A percentile compares a stretch with the other conserved stretches of the same genome.
Conservation (phyloP, 2,113 vertebrate species). For the Elephas maximus region DNA sequence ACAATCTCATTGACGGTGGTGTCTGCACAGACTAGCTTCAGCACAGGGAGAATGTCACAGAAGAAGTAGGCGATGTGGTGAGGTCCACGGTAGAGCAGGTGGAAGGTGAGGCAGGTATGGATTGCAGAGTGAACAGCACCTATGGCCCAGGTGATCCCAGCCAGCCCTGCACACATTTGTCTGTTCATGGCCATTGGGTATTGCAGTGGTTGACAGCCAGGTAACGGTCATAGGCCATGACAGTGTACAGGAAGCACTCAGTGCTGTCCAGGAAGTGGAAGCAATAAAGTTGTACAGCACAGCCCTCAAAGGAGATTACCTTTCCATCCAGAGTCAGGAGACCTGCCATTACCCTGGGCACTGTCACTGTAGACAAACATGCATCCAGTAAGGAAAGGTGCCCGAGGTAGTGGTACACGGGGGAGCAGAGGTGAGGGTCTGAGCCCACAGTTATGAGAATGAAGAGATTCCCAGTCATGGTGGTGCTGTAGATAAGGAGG, state of each 20-base stretch:
- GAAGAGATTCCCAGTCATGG: conserved; percentile 86
- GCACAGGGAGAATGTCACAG: conserved; percentile 81
- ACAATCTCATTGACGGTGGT: conserved; percentile 66
- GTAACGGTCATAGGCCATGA: conserved; percentile 89
- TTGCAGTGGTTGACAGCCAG: conserved; percentile 86
- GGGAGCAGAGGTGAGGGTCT: conserved; percentile 83
- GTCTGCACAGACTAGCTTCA: conserved; percentile 81
- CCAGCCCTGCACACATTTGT: conserved; percentile 63
- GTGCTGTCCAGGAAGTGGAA: conserved; percentile 86
- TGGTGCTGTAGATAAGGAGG: conserved; percentile 83
- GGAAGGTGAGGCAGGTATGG: conserved; percentile 81
- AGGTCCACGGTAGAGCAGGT: conserved; percentile 73
- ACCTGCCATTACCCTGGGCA: conserved; percentile 87
- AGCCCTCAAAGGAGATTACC: conserved; percentile 85
- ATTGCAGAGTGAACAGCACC: conserved; percentile 57
- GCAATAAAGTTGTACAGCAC: conserved; percentile 86
- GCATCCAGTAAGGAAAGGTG: conserved; percentile 89
- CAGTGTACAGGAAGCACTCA: conserved; percentile 85
- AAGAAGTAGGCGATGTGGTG: conserved; percentile 77
- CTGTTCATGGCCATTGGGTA: conserved; percentile 85
- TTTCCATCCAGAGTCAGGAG: conserved; percentile 72
- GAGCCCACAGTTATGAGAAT: conserved; percentile 85
- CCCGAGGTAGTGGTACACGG: conserved; percentile 89
- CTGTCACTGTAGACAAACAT: conserved; percentile 85
- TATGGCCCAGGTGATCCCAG: conserved; percentile 78